phyloP scores from a whole-genome alignment of 2,888 invertebrate species.

The Sesamia inferens region DNA sequence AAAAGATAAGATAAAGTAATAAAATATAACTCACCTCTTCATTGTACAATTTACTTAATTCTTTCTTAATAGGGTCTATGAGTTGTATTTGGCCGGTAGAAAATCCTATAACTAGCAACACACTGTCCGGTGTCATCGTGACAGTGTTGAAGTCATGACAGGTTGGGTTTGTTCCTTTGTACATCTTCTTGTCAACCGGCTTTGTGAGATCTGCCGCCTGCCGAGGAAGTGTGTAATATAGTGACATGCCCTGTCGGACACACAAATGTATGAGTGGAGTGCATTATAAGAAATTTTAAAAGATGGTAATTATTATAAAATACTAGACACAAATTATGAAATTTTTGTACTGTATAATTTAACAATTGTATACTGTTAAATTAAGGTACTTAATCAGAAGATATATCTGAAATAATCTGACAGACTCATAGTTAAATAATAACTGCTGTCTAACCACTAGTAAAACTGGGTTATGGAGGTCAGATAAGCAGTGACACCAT shows the following conservation, averaged over 20 bases:
- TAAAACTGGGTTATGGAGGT: too few species aligned
- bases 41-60: constrained; percentile 98
- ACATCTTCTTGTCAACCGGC: constrained; percentile 99
- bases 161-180: constrained; percentile 99
- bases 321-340: neutral
- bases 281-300: neutral
- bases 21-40: constrained; percentile 94
- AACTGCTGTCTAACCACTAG: too few species aligned
- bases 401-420: too few species aligned
- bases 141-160: constrained; percentile 99
- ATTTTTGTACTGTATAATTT: neutral
- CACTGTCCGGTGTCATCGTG: constrained; percentile 95
- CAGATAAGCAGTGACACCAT: too few species aligned
- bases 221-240: constrained; percentile 58
- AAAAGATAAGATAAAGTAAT: neutral
- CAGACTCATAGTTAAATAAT: too few species aligned
- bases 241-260: constrained; percentile 57
- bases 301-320: neutral
- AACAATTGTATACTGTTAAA: too few species aligned
- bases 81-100: constrained; percentile 99
- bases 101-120: constrained; percentile 98
- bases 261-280: constrained; percentile 49
- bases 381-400: too few species aligned
- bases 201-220: constrained; percentile 98
- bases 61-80: constrained; percentile 99